A percentile compares a stretch with the other conserved stretches of the same genome.
phyloP scores from a whole-genome alignment of 2,113 vertebrate genomes.

The Nanger granti region DNA sequence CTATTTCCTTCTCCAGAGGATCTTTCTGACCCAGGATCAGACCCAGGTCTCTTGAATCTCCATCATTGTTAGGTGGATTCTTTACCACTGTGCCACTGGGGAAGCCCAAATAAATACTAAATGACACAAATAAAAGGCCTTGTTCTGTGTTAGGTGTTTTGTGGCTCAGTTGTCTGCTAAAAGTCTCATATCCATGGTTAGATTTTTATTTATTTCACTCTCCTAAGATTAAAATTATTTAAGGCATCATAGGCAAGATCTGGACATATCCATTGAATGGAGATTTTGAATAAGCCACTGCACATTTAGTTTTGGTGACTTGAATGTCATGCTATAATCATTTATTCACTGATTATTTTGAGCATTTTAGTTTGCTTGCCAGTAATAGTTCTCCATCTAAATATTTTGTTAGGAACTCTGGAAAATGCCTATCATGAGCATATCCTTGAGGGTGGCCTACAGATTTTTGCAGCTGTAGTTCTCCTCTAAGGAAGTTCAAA shows the following conservation, averaged over 20 bases:
- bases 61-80: not conserved
- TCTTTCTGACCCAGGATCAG: not conserved
- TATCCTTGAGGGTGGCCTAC: not conserved
- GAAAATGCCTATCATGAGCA: not conserved
- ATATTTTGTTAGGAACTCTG: not conserved
- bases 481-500: not conserved
- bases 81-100: not conserved
- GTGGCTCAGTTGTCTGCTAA: not conserved
- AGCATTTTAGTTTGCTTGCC: not conserved
- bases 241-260: not conserved
- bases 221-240: not conserved
- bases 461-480: not conserved
- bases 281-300: not conserved
- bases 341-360: not conserved
- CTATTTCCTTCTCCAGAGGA: not conserved
- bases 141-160: not conserved
- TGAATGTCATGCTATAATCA: not conserved
- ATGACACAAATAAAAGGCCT: not conserved
- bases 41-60: not conserved
- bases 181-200: not conserved
- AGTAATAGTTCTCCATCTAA: not conserved
- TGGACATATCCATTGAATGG: not conserved
- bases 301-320: not conserved
- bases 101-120: not conserved
- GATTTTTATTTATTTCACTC: not conserved